Evolutionary conservation across 2,888 invertebrate species (phyloP), one percentile per base, ranked within the genome.

Genomic region (Pinctada fucata): DNA sequence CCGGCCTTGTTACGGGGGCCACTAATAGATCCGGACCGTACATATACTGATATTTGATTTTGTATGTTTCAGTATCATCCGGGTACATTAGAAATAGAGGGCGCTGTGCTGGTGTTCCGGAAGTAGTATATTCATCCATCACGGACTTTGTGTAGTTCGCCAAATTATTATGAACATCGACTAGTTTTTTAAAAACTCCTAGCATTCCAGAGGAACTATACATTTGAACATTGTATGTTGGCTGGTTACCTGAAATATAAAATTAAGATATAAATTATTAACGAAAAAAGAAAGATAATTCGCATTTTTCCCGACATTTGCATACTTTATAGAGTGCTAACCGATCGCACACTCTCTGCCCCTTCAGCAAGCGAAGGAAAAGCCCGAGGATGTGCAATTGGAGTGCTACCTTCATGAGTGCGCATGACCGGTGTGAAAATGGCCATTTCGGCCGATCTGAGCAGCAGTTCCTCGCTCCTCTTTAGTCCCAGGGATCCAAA

Each of bases 341-440:
- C 31, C 31, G 31, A 31, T 31, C 31, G 31, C 31, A 31, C 31
- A 31, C 31, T 31, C 31, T 31, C 31, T 31, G 31, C 31, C 31
- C 31, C 31, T 31, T 31, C 31, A 31, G 31, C 31, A 31, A 31
- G 31, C 31, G 31, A 31, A 31, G 31, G 31, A 31, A 31, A 31
- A 31, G 31, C 31, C 31, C 31, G 31, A 31, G 31, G 31, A 31
- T 31, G 31, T 31, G 31, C 31, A 31, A 31, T 31, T 31, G 31
- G 31, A 31, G 31, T 31, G 13, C 13, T 76, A 89, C 91, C 91
- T 85, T 90, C 90, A 72, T 90, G 91, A 49, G 89, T 88, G 48
- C 91, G 78, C 84, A 91, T 90, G 72, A 90, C 82, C 0, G 90
- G 85, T 3, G 88, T 89, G 75, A 91, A 91, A 4, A 89, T 86